Evolutionary conservation across 2,797 vertebrate genomes (phyloP).

Genomic region (Mastacembelus armatus): DNA sequence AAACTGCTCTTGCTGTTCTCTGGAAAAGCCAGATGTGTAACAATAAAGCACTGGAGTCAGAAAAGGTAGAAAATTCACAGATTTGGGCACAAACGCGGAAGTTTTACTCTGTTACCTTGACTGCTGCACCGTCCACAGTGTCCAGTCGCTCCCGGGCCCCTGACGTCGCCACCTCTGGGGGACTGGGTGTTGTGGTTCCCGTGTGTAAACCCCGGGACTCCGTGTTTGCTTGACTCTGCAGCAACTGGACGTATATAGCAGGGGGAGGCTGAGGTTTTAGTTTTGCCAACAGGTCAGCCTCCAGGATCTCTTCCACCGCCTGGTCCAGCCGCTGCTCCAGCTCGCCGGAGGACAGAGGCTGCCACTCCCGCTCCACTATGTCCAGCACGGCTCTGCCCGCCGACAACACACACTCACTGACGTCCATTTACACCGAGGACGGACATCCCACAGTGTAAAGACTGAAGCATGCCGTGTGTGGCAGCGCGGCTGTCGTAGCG

Average conservation of each 20-base stretch:
- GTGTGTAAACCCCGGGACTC: neutral
- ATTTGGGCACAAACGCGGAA: too few relatives aligned
- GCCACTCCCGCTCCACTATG: constrained; percentile 83
- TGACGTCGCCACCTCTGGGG: constrained; percentile 8
- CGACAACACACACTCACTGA: constrained; percentile 52
- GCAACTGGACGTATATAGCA: constrained; percentile 12
- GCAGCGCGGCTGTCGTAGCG: neutral
- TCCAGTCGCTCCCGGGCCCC: constrained; percentile 24
- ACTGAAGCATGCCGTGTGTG: too few relatives aligned
- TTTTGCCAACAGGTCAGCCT: constrained; percentile 72
- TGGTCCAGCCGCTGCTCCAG: constrained; percentile 85
- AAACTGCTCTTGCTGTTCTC: too few relatives aligned
- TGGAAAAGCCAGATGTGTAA: too few relatives aligned
- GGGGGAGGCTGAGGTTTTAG: constrained; percentile 42
- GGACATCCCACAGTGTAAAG: rapidly evolving
- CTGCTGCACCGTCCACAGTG: constrained; percentile 21
- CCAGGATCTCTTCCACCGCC: constrained; percentile 81
- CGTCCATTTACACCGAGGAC: constrained; percentile 27
- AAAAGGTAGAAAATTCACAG: too few relatives aligned
- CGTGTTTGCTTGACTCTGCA: constrained; percentile 15
- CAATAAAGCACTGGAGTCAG: too few relatives aligned
- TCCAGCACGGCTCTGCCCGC: constrained; percentile 81
- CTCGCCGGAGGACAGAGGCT: constrained; percentile 81
- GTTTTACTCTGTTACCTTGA: constrained; percentile 51
- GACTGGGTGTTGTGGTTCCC: neutral